These are phyloP conservation scores for Papilio dardanus DNA, from an alignment of 1,140 invertebrate genomes.

Conservation along the genomic window DNA sequence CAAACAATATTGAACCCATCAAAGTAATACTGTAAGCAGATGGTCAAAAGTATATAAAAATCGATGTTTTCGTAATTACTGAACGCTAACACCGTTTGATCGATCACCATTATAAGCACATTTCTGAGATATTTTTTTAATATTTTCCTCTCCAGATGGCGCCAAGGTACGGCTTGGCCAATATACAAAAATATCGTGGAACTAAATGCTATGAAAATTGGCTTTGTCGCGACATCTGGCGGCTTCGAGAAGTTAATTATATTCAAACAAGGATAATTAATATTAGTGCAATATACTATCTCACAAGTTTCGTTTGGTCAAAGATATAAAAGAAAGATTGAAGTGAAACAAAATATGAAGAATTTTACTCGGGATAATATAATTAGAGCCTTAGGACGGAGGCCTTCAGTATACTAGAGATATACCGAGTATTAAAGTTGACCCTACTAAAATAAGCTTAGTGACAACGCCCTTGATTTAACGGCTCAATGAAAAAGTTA, in stretches of 20 bases:
- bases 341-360: neutral
- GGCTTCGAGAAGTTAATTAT: neutral
- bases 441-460: slow-evolving; percentile 23
- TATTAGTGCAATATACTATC: neutral
- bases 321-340: neutral
- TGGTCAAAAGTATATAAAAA: neutral
- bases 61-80: neutral
- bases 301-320: neutral
- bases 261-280: neutral
- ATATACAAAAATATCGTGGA: neutral
- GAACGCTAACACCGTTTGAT: neutral
- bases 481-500: slow-evolving; percentile 17
- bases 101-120: neutral
- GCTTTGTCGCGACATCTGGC: neutral
- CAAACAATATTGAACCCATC: neutral
- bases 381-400: neutral
- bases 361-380: neutral
- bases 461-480: slow-evolving; percentile 11
- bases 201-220: neutral
- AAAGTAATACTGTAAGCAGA: neutral
- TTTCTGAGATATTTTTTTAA: neutral
- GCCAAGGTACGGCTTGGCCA: neutral
- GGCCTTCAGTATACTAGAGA: neutral
- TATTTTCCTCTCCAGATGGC: neutral
- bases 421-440: slow-evolving; percentile 14